A percentile compares a stretch with the other conserved stretches of the same genome.
Evolutionary conservation across 2,888 invertebrate genomes (phyloP).

Genomic region (Pterobdella sp.): DNA sequence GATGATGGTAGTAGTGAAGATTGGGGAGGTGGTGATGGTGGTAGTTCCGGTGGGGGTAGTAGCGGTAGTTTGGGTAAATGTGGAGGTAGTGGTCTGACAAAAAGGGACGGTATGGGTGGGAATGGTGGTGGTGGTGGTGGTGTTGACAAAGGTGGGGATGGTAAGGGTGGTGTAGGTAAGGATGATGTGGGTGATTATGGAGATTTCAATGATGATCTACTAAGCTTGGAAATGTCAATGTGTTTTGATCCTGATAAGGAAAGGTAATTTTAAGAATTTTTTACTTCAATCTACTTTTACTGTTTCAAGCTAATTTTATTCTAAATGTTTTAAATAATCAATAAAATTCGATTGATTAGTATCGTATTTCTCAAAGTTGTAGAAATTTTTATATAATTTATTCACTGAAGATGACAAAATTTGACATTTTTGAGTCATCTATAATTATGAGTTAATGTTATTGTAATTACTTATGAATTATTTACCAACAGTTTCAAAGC

Average conservation of each 20-base stretch:
- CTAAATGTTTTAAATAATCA: too few species aligned
- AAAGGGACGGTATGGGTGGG: neutral
- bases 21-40: neutral
- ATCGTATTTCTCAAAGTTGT: too few species aligned
- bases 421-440: too few species aligned
- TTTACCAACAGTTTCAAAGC: too few species aligned
- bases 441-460: too few species aligned
- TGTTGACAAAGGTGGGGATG: neutral
- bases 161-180: constrained; percentile 10
- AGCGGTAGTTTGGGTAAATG: neutral
- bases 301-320: too few species aligned
- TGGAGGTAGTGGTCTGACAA: neutral
- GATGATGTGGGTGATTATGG: constrained; percentile 20
- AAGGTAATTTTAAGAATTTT: neutral
- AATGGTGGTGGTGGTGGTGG: neutral
- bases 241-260: constrained; percentile 18
- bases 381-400: too few species aligned
- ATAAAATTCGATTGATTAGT: too few species aligned
- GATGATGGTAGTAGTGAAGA: too few species aligned
- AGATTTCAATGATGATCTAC: constrained; percentile 22
- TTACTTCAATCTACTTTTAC: too few species aligned
- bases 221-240: constrained; percentile 28
- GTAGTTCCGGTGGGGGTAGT: neutral
- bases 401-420: too few species aligned
- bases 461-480: too few species aligned